Base-by-base conservation (phyloP, 2,888 invertebrate genomes). In the Synergus laeviventris region DNA sequence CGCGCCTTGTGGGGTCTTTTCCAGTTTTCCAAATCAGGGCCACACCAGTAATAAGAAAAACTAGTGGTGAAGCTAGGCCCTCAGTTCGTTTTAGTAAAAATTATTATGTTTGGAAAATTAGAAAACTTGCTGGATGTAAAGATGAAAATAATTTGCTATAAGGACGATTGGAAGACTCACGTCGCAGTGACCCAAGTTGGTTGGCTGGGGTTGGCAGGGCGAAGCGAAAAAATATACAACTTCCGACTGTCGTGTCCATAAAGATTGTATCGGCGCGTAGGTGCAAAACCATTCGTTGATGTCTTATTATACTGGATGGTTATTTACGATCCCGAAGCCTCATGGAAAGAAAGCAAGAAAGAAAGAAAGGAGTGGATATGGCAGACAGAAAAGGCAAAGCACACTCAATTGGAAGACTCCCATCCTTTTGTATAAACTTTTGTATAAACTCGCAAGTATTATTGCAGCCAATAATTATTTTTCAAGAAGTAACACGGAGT, bases 261-360 rank as follows among this genome's bases (percentile, higher is more conserved):
- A 87, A 87, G 88, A 88, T 88, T 79, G 83, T 86, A 87, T 88
- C 88, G 83, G 79, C 79, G 85, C 85, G 86, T 87, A 86, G 87
- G 87, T 87, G 86, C 84, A 79, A 81, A 84, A 83, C 81, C 83
- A 81, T 83, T 84, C 85, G 87, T 83, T 88, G 89, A 87, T 87
- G 87, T 89, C 89, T 89, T 87, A 86, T 88, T 88, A 87, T 85
- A 85, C 84, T 81, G 81, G 80, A 76, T 83, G 82, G 86, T 87
- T 88, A 87, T 89, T 89, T 88, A 88, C 86, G 87, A 87, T 85
- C 86, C 81, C 77, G 80, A 79, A 70, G 36, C n/a, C 49, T 49
- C 49, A 4, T 24, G 49, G 31, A 49, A 70, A 18, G 38, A 62
- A n/a, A n/a, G 56, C 18, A 38, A n/a, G 38, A 31, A 31, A 31